Base-by-base conservation (phyloP, 2,888 invertebrate species). In the Hemicrepidius hirtus region DNA sequence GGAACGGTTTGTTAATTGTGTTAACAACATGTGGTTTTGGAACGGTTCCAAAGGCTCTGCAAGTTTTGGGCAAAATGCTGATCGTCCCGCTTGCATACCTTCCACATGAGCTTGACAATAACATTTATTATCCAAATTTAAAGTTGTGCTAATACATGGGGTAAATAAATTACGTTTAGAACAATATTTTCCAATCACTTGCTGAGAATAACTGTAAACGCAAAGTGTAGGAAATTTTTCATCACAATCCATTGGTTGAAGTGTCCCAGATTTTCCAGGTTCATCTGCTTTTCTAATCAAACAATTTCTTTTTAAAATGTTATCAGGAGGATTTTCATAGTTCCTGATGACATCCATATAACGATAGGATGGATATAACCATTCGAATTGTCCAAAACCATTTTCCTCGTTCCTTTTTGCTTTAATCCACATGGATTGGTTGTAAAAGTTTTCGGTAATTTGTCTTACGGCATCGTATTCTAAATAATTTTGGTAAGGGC, bases 401-500 rank as follows among this genome's bases (percentile, higher is more conserved):
- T 62, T 18, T 16, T 60, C 44, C 4, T 28, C 12, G 21, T 75
- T 62, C 63, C 75, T 50, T 13, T 24, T 7, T 9, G 69, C 69
- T 53, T 24, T 60, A 13, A 66, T 57, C 75, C 75, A 75, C 10
- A 75, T 57, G 0, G 50, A 16, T 40, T 60, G 7, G 20, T 71
- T 28, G 24, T 20, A 13, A 21, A 55, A 71, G 21, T 10, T 13
- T 2, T 35, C 20, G 21, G 63, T 65, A 32, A 73, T 73, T 46
- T 35, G 13, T 13, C n/a, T 64, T 9, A 72, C 55, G 1, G 63
- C 16, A 18, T 68, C 62, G 40, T 70, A 63, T 24, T 70, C 67
- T 10, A 71, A 40, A 40, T 55, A 59, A 57, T 74, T 74, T 13
- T 65, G 20, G 32, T 71, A 74, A 2, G 71, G 71, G 21, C 74